Evolutionary conservation across 2,888 invertebrate genomes (phyloP).

Genomic region (Xylota sylvarum): DNA sequence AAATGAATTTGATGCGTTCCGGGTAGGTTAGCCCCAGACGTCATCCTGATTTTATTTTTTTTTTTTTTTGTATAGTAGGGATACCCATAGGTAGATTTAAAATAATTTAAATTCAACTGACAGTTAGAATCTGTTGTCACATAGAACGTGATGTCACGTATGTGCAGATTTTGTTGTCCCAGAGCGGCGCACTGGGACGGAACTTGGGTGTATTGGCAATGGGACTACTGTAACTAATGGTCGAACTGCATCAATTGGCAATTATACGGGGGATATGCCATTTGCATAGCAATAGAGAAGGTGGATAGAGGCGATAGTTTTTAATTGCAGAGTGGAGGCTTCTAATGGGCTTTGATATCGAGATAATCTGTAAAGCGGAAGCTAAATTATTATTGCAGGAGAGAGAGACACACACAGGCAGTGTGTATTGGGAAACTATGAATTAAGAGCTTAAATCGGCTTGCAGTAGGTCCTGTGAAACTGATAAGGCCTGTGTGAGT

Average conservation of each 20-base stretch:
- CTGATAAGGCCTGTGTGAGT: neutral
- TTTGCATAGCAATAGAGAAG: slow-evolving; percentile 71
- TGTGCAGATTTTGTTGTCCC: slow-evolving; percentile 31
- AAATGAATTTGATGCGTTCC: slow-evolving; percentile 51
- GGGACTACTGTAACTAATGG: slow-evolving; percentile 59
- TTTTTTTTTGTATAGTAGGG: neutral
- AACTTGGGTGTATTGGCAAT: slow-evolving; percentile 28
- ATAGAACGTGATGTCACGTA: slow-evolving; percentile 57
- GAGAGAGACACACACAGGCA: neutral
- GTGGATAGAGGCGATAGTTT: slow-evolving; percentile 37
- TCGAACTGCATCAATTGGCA: slow-evolving; percentile 74
- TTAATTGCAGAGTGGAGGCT: neutral
- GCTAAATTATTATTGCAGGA: slow-evolving; percentile 43
- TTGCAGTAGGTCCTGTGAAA: neutral
- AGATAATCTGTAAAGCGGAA: slow-evolving; percentile 62
- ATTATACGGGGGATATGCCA: slow-evolving; percentile 64
- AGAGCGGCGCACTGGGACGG: neutral
- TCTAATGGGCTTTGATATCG: slow-evolving; percentile 57
- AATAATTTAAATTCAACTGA: slow-evolving; percentile 74
- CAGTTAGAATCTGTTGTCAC: slow-evolving; percentile 68
- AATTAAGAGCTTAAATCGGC: slow-evolving; percentile 8
- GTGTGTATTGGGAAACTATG: neutral
- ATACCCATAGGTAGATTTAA: slow-evolving; percentile 45
- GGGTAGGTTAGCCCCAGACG: slow-evolving; percentile 31
- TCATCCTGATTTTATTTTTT: slow-evolving; percentile 21